These are phyloP conservation scores for Sinosuthora webbiana DNA, from an alignment of 2,113 vertebrate genomes.

Conservation along the genomic window DNA sequence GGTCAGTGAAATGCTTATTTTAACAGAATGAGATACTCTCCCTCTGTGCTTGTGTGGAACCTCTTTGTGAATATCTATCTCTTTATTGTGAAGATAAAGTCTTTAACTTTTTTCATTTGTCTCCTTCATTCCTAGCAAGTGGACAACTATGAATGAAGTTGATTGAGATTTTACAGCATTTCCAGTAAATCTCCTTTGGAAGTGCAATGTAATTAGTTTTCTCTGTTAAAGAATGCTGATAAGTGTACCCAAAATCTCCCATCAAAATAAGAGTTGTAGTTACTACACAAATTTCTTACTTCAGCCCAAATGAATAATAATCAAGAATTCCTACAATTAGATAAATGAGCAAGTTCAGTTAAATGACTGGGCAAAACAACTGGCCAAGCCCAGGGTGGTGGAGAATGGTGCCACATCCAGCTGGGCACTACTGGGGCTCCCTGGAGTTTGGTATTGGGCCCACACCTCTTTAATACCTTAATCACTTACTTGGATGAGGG, in stretches of 20 bases:
- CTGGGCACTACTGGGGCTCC: neutral
- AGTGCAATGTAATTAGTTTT: neutral
- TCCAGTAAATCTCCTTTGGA: neutral
- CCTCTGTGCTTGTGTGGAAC: neutral
- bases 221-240: neutral
- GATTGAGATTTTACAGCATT: neutral
- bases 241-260: neutral
- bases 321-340: neutral
- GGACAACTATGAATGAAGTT: neutral
- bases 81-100: neutral
- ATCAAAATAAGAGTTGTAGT: neutral
- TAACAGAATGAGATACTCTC: neutral
- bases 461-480: neutral
- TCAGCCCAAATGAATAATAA: neutral
- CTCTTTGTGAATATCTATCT: neutral
- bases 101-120: neutral
- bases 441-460: neutral
- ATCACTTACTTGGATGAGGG: neutral
- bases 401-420: neutral
- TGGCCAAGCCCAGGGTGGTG: neutral
- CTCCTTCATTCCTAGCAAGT: neutral
- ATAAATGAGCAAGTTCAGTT: neutral
- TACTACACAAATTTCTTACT: neutral
- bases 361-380: neutral
- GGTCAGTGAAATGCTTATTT: slow-evolving; percentile 7